Conservation (phyloP, 2,797 vertebrate species). For the Craterocephalus amniculus region DNA sequence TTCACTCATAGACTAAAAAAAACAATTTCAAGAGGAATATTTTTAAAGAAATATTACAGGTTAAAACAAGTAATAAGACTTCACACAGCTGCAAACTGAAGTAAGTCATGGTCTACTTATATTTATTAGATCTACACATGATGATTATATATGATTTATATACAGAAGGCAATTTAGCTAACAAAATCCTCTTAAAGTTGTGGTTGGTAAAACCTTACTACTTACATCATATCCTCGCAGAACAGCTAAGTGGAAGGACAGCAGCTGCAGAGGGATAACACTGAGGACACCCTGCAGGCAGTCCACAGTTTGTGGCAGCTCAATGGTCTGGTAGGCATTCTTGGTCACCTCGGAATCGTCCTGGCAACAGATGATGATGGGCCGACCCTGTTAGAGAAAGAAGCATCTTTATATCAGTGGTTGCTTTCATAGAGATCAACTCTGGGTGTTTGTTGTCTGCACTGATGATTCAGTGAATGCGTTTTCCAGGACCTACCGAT, state of each 20-base stretch:
- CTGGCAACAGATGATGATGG: conserved; percentile 92
- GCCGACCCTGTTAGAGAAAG: conserved; percentile 85
- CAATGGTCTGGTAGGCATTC: conserved; percentile 90
- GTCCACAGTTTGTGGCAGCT: conserved; percentile 93
- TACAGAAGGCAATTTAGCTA: conserved; percentile 4
- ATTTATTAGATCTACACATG: not conserved
- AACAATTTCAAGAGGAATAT: not conserved
- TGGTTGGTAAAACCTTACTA: conserved; percentile 12
- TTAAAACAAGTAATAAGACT: not conserved
- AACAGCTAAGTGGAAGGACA: conserved; percentile 96
- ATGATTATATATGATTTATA: not conserved
- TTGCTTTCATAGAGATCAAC: not conserved
- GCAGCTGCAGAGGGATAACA: conserved; percentile 92
- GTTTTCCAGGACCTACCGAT: conserved; percentile 81
- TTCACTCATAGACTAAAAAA: no score
- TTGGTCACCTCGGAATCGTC: conserved; percentile 89
- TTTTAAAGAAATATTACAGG: not conserved
- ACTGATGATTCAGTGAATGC: not conserved
- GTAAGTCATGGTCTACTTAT: not conserved
- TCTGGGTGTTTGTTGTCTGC: not conserved
- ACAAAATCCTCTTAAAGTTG: not conserved
- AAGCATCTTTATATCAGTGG: not conserved
- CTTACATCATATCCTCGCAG: conserved; percentile 94
- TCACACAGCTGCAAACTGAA: no score
- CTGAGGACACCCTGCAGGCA: conserved; percentile 95